Evolutionary conservation across 2,888 invertebrate species (phyloP).

Genomic region (Parthenolecanium corni): DNA sequence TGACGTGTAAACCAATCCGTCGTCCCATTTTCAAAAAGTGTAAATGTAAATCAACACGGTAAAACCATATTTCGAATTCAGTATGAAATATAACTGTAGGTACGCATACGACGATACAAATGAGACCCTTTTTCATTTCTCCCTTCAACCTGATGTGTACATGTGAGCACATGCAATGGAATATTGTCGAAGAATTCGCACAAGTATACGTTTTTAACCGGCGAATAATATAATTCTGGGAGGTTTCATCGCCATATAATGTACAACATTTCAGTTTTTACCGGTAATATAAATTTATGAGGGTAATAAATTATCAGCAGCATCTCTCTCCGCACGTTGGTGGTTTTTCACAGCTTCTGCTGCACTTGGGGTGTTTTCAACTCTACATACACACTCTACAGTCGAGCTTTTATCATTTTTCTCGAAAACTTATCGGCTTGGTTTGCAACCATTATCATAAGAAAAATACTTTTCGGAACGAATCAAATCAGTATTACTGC

Average conservation of each 20-base stretch:
- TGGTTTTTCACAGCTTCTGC: constrained; percentile 17
- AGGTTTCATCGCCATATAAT: constrained; percentile 25
- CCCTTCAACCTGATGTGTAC: no score
- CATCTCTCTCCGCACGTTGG: constrained; percentile 17
- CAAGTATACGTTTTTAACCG: constrained; percentile 21
- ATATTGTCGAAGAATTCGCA: constrained; percentile 15
- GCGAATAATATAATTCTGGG: constrained; percentile 21
- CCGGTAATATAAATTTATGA: constrained; percentile 23
- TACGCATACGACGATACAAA: neutral
- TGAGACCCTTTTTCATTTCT: neutral
- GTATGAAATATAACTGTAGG: neutral
- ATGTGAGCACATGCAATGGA: neutral
- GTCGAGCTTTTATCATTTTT: no score
- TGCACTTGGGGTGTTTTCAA: no score
- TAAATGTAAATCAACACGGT: neutral
- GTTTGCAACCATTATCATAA: no score
- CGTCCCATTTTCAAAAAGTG: no score
- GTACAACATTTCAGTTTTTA: constrained; percentile 24
- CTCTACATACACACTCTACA: no score
- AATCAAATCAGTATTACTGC: no score
- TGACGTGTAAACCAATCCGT: no score
- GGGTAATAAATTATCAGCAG: constrained; percentile 17
- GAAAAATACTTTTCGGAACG: no score
- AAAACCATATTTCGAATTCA: neutral
- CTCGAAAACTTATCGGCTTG: no score